Evolutionary conservation across 2,113 vertebrate genomes (phyloP).

Genomic region (Epinephelus cyanopodus): DNA sequence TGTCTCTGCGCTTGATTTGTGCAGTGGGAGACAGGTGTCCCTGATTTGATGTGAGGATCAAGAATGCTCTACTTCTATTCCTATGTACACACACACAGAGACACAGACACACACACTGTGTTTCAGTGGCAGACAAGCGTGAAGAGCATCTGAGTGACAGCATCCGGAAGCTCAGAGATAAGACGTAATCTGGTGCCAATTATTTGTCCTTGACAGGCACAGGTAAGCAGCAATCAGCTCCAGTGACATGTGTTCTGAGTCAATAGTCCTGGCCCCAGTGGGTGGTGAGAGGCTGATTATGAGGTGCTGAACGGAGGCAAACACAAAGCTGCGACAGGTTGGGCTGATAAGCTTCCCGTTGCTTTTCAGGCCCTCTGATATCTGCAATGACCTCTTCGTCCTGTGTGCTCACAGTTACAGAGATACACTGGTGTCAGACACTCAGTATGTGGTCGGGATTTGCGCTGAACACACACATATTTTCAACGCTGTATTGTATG

Average conservation of each 20-base stretch:
- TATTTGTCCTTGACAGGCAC: constrained; percentile 79
- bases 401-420: constrained; percentile 18
- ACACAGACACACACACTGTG: constrained; percentile 5
- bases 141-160: constrained; percentile 78
- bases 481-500: not conserved
- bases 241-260: constrained; percentile 77
- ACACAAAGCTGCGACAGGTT: constrained; percentile 57
- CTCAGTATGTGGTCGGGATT: constrained; percentile 25
- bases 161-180: constrained; percentile 78
- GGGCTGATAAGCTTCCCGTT: constrained; percentile 60
- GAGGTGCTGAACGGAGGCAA: constrained; percentile 63
- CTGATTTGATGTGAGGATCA: constrained; percentile 73
- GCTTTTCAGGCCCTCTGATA: constrained; percentile 43
- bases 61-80: constrained; percentile 57
- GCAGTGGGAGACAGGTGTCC: constrained; percentile 71
- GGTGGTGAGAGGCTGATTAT: constrained; percentile 68
- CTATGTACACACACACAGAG: constrained; percentile 5
- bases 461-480: not conserved
- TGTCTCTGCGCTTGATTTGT: constrained; percentile 64
- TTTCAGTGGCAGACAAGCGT: constrained; percentile 67
- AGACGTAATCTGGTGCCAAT: constrained; percentile 82
- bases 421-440: constrained; percentile 12
- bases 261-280: constrained; percentile 66
- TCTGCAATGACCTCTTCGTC: constrained; percentile 64
- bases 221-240: constrained; percentile 79